phyloP scores from a whole-genome alignment of 2,113 vertebrate genomes.

The Coptodon bakossiorum region DNA sequence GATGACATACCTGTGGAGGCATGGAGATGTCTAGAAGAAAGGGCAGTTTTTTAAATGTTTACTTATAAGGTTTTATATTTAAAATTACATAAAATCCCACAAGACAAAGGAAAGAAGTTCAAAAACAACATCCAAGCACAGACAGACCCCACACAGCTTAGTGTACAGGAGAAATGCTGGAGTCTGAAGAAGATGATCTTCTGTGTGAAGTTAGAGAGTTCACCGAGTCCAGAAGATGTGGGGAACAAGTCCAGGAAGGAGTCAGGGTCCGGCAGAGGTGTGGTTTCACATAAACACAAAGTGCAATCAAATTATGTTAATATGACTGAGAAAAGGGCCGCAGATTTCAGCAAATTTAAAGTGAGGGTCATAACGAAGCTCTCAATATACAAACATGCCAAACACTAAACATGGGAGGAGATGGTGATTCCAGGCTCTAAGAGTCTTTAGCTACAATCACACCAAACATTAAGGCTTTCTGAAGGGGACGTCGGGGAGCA shows the following conservation, averaged over 20 bases:
- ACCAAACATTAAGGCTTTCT: background rate
- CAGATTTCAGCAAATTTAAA: background rate
- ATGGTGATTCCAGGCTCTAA: background rate
- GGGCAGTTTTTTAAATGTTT: background rate
- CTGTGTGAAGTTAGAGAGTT: background rate
- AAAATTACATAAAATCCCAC: background rate
- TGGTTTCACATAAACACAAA: background rate
- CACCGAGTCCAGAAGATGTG: background rate
- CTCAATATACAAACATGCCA: background rate
- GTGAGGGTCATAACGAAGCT: background rate
- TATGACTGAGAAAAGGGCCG: background rate
- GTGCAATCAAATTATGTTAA: background rate
- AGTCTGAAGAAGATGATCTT: background rate
- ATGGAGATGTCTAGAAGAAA: background rate
- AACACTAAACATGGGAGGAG: background rate
- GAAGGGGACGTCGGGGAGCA: background rate
- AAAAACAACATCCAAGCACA: background rate
- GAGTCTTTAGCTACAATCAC: background rate
- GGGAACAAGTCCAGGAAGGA: background rate
- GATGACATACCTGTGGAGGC: background rate
- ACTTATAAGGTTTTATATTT: background rate
- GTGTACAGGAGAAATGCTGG: background rate
- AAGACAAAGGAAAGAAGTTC: background rate
- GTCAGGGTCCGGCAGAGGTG: accelerated
- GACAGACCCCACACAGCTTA: background rate